Conservation (phyloP, 1,140 invertebrate species). For the Asobara japonica region DNA sequence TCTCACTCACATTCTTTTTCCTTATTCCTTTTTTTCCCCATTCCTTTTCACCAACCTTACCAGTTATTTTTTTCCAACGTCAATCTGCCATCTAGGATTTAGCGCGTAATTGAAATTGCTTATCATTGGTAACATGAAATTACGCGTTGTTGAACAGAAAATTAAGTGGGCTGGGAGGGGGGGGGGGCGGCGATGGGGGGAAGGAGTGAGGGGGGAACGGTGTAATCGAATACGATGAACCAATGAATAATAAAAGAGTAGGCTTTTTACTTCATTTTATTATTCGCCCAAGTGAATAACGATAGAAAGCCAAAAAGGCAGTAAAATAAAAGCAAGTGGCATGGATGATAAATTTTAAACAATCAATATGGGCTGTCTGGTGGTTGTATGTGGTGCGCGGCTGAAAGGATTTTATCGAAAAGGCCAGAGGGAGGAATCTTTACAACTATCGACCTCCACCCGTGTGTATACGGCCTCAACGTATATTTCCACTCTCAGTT, state of each 20-base stretch:
- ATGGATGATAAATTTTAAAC: constrained; percentile 29
- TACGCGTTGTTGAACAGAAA: neutral
- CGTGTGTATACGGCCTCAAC: neutral
- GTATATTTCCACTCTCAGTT: neutral
- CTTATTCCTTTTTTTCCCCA: neutral
- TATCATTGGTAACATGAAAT: neutral
- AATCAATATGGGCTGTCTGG: constrained; percentile 28
- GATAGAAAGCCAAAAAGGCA: constrained; percentile 1
- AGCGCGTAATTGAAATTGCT: constrained; percentile 1
- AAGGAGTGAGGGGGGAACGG: neutral
- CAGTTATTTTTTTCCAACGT: neutral
- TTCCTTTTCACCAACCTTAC: neutral
- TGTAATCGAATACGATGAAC: neutral
- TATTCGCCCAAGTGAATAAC: constrained; percentile 21
- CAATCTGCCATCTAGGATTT: neutral
- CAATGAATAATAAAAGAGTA: neutral
- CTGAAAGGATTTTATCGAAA: constrained; percentile 28
- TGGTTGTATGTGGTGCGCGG: constrained; percentile 4
- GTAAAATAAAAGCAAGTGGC: constrained; percentile 17
- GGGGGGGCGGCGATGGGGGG: neutral
- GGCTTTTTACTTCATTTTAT: constrained; percentile 15
- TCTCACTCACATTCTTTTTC: neutral
- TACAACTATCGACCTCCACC: constrained; percentile 19
- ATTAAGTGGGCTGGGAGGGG: too few species aligned
- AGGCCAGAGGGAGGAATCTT: constrained; percentile 17